These are phyloP conservation scores for Tetheella fluctuosa DNA, from an alignment of 2,888 invertebrate genomes.

Conservation along the genomic window DNA sequence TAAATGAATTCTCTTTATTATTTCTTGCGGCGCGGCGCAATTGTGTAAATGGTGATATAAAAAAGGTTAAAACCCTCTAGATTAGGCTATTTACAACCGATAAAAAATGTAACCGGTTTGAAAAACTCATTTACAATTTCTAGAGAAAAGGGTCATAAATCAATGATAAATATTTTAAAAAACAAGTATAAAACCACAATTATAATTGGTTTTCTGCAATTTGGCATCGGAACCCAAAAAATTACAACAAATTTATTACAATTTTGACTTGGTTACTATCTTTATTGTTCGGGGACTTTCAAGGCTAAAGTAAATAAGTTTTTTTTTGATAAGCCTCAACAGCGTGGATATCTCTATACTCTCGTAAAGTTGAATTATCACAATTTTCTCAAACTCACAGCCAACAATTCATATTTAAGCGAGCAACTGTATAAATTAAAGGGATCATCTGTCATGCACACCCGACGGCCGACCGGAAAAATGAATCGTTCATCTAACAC, in stretches of 20 bases:
- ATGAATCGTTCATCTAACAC: background rate
- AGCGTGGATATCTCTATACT: too few relatives aligned
- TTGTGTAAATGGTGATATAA: background rate
- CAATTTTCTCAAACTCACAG: background rate
- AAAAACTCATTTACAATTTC: background rate
- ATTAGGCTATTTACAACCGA: slow-evolving; percentile 22
- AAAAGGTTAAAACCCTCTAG: slow-evolving; percentile 13
- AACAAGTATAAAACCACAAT: background rate
- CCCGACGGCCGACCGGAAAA: background rate
- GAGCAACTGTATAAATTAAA: background rate
- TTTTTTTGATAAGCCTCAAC: too few relatives aligned
- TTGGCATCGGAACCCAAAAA: too few relatives aligned
- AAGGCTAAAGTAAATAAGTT: too few relatives aligned
- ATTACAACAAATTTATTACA: too few relatives aligned
- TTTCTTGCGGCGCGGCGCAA: background rate
- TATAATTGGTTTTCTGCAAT: too few relatives aligned
- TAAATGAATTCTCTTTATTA: background rate
- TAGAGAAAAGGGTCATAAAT: background rate
- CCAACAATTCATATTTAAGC: background rate
- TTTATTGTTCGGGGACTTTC: too few relatives aligned
- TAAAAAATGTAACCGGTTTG: slow-evolving; percentile 20
- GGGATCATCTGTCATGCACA: background rate
- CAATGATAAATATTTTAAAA: background rate
- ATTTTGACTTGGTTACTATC: too few relatives aligned
- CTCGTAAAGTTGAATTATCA: background rate